Percentiles rank a stretch among this genome's conserved stretches.
Conservation (phyloP, 1,140 invertebrate genomes). For the Brachionus angularis region DNA sequence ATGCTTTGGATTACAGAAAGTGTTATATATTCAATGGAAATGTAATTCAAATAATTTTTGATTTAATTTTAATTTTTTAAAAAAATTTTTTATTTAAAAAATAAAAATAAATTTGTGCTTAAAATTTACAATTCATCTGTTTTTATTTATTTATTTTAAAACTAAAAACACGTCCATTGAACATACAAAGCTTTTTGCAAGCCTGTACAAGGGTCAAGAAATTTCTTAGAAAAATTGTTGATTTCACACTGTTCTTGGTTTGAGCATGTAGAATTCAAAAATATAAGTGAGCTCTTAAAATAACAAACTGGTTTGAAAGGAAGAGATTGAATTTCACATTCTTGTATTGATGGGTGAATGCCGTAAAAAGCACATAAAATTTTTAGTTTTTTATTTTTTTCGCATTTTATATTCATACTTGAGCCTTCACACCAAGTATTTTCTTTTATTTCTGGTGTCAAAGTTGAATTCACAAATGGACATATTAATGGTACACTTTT, state of each 20-base stretch:
- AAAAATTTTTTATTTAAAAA: not conserved
- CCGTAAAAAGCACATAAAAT: conserved; percentile 37
- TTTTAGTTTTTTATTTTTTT: not conserved
- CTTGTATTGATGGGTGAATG: conserved; percentile 5
- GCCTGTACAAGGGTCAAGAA: conserved; percentile 33
- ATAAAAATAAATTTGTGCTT: not conserved
- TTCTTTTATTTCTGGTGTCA: not conserved
- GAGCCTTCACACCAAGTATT: conserved; percentile 17
- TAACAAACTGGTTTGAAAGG: conserved; percentile 22
- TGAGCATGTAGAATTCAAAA: conserved; percentile 9
- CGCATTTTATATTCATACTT: conserved; percentile 1
- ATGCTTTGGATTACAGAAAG: conserved; percentile 31
- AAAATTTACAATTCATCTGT: not conserved
- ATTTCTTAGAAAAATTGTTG: not conserved
- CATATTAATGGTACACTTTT: not conserved
- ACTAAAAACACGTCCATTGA: conserved; percentile 21
- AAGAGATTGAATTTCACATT: conserved; percentile 5
- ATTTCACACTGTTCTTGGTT: not conserved
- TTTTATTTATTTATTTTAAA: not conserved
- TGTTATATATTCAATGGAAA: conserved; percentile 36
- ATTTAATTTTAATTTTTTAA: not conserved
- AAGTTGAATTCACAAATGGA: not conserved
- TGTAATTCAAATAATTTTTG: too few species aligned
- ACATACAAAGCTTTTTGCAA: conserved; percentile 32
- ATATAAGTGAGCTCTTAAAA: conserved; percentile 21